Evolutionary conservation across 2,888 invertebrate genomes (phyloP), one percentile per base, ranked within the genome.

Genomic region (Amblyjoppa proteus): DNA sequence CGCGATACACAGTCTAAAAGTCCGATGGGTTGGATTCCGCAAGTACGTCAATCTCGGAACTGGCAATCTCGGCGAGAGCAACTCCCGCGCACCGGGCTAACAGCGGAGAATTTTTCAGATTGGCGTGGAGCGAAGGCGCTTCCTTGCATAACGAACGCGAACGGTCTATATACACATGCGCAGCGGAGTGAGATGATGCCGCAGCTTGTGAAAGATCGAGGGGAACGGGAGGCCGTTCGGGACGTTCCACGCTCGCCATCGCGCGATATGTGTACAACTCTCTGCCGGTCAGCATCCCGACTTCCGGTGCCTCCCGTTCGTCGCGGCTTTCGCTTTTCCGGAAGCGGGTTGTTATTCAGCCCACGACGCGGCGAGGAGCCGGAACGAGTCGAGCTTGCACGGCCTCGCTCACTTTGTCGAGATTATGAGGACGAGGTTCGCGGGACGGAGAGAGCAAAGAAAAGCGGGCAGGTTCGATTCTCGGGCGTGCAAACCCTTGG

Each of bases 41-140:
- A 84, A 75, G 68, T 61, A 64, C 86, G 83, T 86, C 89, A 89
- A 91, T 90, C 87, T 89, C 85, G 88, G 86, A 90, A 87, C 86
- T 87, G 85, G 79, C 88, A 88, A 91, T 91, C 89, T 85, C 88
- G 70, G 41, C 71, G 45, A n/a, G 9, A 20, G 53, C 6, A 20
- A 9, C 34, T 34, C 25, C 3, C 31, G 45, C 61, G 75, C 76
- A 11, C 7, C 25, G 56, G 49, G 13, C 31, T 5, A 45, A 28
- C 51, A 49, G 79, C 84, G 66, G 86, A 84, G 88, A 90, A 91
- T 91, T 91, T 89, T 91, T 90, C 89, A 88, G 88, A 87, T 89
- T 87, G 89, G 85, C 87, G 86, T 85, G 85, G 85, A 81, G 77
- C 61, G 31, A 41, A 5, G 11, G 66, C 51, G 71, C 41, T 31